Evolutionary conservation across 1,140 invertebrate species (phyloP).

Genomic region (Lepidotrigona ventralis): DNA sequence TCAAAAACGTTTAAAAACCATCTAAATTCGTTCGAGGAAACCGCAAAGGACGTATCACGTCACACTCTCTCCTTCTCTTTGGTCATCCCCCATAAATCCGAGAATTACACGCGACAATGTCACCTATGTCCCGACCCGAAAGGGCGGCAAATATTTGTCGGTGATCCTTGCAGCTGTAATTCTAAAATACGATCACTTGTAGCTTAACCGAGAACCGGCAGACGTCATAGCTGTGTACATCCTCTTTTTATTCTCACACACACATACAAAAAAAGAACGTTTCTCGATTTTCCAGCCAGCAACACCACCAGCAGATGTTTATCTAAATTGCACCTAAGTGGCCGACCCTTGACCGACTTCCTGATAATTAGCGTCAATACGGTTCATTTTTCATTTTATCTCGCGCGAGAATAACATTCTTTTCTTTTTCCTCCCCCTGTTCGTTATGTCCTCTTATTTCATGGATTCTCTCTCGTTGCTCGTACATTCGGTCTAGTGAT

Average conservation of each 20-base stretch:
- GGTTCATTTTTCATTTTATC: constrained; percentile 40
- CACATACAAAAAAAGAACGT: background rate
- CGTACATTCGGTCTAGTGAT: background rate
- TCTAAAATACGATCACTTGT: constrained; percentile 49
- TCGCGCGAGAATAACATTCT: constrained; percentile 12
- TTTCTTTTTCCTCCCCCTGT: no score
- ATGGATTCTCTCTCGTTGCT: background rate
- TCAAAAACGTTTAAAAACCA: background rate
- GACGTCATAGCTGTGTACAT: no score
- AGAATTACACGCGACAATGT: constrained; percentile 60
- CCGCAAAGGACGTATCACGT: background rate
- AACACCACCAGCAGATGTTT: background rate
- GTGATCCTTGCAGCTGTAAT: constrained; percentile 50
- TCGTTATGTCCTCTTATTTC: no score
- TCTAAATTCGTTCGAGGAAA: background rate
- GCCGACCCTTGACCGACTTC: constrained; percentile 14
- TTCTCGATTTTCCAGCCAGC: background rate
- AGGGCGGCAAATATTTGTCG: constrained; percentile 65
- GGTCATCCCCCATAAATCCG: constrained; percentile 65
- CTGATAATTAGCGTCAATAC: constrained; percentile 54
- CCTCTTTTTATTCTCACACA: no score
- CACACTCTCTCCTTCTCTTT: constrained; percentile 31
- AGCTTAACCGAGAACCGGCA: background rate
- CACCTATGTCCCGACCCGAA: constrained; percentile 7
- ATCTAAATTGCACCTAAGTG: constrained; percentile 47